Conservation (phyloP, 2,113 vertebrate genomes). For the Parus major region DNA sequence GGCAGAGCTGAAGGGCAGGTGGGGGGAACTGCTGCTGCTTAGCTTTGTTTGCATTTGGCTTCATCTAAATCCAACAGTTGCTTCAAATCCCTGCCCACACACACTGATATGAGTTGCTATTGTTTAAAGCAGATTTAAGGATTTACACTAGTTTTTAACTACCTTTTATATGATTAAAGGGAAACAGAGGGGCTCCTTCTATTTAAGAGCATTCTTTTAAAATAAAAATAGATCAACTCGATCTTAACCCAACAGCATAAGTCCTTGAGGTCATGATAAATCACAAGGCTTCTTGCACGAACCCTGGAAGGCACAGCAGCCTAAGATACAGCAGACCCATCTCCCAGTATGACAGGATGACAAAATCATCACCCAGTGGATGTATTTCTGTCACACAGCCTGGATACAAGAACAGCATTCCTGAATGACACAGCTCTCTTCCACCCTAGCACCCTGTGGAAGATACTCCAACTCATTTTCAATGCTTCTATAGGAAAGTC, state of each 20-base stretch:
- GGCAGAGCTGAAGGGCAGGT: not conserved
- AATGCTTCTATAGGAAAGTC: not conserved
- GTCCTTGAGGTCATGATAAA: constrained; percentile 21
- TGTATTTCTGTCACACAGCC: not conserved
- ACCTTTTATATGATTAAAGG: constrained; percentile 42
- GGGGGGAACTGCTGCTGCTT: not conserved
- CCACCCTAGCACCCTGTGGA: constrained; percentile 14
- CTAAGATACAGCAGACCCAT: not conserved
- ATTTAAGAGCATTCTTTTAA: not conserved
- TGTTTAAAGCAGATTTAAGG: constrained; percentile 63
- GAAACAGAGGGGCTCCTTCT: not conserved
- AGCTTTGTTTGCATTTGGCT: constrained; percentile 9
- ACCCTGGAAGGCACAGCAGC: not conserved
- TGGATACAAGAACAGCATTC: not conserved
- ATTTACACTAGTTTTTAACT: constrained; percentile 52
- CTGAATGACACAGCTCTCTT: not conserved
- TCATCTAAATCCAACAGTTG: constrained; percentile 22
- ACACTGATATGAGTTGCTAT: constrained; percentile 20
- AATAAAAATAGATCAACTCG: constrained; percentile 44
- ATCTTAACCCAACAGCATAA: not conserved
- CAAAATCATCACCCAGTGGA: not conserved
- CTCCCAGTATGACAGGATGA: not conserved
- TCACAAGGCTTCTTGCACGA: not conserved
- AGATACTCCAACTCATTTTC: not conserved
- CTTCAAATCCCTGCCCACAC: constrained; percentile 60